Percentiles rank a stretch among this genome's conserved stretches.
Evolutionary conservation across 2,888 invertebrate species (phyloP).

Genomic region (Flexamia atlantica): DNA sequence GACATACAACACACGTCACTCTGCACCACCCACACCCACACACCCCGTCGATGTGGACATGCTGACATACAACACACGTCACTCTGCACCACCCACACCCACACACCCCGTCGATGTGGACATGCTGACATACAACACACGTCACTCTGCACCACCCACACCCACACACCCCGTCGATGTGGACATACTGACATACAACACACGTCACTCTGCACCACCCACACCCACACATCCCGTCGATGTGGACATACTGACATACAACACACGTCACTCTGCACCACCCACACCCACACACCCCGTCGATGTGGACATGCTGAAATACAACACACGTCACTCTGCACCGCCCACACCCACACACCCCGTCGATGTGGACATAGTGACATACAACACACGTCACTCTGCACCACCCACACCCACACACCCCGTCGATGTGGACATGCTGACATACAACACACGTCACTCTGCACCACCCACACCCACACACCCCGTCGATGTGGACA

Average conservation of each 20-base stretch:
- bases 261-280: background rate
- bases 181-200: background rate
- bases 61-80: background rate
- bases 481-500: background rate
- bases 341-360: background rate
- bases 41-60: background rate
- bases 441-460: no score
- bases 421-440: background rate
- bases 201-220: background rate
- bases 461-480: background rate
- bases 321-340: no score
- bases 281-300: no score
- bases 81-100: no score
- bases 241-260: background rate
- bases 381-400: background rate
- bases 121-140: background rate
- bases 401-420: background rate
- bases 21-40: background rate
- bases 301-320: background rate
- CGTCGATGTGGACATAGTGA: slow-evolving; percentile 20
- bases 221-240: background rate
- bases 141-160: slow-evolving; percentile 1
- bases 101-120: background rate
- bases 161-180: slow-evolving; percentile 12
- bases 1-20: no score